Conservation (phyloP, 2,797 vertebrate genomes). For the Calcarius lapponicus region DNA sequence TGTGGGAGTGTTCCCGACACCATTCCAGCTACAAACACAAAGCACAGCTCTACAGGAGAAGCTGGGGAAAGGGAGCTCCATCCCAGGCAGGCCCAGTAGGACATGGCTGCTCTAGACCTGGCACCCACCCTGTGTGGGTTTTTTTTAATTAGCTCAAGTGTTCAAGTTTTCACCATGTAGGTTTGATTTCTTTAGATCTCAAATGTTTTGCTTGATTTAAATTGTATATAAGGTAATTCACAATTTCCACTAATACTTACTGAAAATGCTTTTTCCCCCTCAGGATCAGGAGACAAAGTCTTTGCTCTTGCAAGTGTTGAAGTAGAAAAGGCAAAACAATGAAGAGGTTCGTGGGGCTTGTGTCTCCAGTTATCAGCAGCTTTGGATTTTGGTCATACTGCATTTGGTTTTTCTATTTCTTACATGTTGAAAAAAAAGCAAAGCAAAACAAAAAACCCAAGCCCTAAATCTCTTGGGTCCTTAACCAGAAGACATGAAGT, state of each 20-base stretch:
- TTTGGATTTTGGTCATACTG: conserved; percentile 3
- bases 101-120: neutral
- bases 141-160: neutral
- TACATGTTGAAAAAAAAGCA: neutral
- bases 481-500: conserved; percentile 25
- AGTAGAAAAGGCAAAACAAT: conserved; percentile 88
- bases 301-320: conserved; percentile 94
- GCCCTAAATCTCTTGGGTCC: neutral
- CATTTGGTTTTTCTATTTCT: conserved; percentile 40
- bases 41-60: neutral
- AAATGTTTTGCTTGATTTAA: neutral
- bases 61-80: neutral
- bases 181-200: neutral
- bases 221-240: neutral
- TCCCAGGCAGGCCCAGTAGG: neutral
- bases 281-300: conserved; percentile 97
- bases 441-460: neutral
- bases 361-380: neutral
- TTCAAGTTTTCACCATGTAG: neutral
- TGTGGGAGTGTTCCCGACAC: neutral
- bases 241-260: neutral
- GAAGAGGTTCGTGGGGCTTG: conserved; percentile 41
- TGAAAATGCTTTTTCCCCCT: conserved; percentile 27
- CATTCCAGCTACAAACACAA: neutral
- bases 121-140: neutral